Evolutionary conservation across 2,797 vertebrate genomes (phyloP).

Genomic region (Melanogrammus aeglefinus): DNA sequence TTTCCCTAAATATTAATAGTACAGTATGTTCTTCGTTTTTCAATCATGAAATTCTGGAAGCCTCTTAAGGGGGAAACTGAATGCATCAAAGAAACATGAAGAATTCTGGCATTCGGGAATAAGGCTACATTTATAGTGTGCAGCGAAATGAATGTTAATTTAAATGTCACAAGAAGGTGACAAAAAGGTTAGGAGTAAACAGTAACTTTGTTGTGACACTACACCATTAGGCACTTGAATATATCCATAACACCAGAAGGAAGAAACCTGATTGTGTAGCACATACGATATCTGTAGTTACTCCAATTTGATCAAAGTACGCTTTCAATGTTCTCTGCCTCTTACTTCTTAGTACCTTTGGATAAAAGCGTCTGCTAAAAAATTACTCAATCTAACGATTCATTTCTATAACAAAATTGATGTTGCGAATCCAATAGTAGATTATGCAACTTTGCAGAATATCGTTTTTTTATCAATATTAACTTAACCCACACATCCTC

Average conservation of each 20-base stretch:
- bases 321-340: neutral
- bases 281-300: neutral
- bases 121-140: neutral
- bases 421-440: slow-evolving; percentile 51
- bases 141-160: neutral
- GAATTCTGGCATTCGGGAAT: neutral
- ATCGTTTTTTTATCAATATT: neutral
- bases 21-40: slow-evolving; percentile 44
- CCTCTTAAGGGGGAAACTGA: slow-evolving; percentile 22
- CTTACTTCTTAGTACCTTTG: neutral
- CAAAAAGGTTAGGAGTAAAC: neutral
- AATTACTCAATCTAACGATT: neutral
- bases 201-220: neutral
- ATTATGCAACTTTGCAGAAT: slow-evolving; percentile 46
- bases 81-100: neutral
- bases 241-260: neutral
- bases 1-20: slow-evolving; percentile 68
- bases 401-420: neutral
- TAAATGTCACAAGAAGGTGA: neutral
- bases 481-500: neutral
- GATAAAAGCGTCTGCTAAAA: neutral
- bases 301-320: neutral
- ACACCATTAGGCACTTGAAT: neutral
- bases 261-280: neutral
- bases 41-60: slow-evolving; percentile 38